phyloP scores from a whole-genome alignment of 2,797 vertebrate species.

The Amblyopsis hoosieri region DNA sequence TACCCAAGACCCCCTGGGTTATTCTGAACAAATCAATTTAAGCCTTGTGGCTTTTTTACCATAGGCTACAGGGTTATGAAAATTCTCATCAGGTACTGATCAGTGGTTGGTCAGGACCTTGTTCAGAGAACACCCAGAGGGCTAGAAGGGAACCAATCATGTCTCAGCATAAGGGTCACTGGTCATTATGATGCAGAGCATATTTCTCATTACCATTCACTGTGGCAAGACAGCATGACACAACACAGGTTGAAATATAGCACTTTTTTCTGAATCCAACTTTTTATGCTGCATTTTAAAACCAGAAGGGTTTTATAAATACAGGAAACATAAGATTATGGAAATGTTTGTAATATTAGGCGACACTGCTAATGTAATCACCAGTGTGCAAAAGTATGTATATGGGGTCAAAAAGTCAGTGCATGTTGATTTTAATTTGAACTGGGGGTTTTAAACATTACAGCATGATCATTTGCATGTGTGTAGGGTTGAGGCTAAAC shows the following conservation, averaged over 20 bases:
- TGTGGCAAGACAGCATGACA: conserved; percentile 55
- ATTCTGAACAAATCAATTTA: conserved; percentile 54
- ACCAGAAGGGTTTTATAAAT: not conserved
- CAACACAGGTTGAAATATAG: conserved; percentile 49
- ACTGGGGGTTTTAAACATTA: not conserved
- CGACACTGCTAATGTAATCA: too few relatives aligned
- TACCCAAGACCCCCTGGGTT: conserved; percentile 30
- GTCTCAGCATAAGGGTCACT: conserved; percentile 48
- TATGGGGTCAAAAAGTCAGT: not conserved
- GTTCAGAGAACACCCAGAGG: conserved; percentile 59
- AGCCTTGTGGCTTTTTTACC: conserved; percentile 46
- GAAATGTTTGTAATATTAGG: too few relatives aligned
- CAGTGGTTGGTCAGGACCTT: conserved; percentile 59
- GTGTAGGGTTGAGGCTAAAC: too few relatives aligned
- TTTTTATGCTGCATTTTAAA: conserved; percentile 29
- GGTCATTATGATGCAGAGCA: conserved; percentile 68
- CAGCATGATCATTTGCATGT: too few relatives aligned
- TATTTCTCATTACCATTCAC: conserved; percentile 59
- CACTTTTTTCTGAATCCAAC: conserved; percentile 23
- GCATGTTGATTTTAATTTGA: conserved; percentile 12
- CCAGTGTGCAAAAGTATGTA: too few relatives aligned
- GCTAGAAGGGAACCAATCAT: conserved; percentile 63
- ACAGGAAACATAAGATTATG: too few relatives aligned
- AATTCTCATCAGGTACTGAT: conserved; percentile 65
- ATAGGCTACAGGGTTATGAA: conserved; percentile 53